Evolutionary conservation across 1,140 invertebrate species (phyloP).

Genomic region (Drosophila athabasca): DNA sequence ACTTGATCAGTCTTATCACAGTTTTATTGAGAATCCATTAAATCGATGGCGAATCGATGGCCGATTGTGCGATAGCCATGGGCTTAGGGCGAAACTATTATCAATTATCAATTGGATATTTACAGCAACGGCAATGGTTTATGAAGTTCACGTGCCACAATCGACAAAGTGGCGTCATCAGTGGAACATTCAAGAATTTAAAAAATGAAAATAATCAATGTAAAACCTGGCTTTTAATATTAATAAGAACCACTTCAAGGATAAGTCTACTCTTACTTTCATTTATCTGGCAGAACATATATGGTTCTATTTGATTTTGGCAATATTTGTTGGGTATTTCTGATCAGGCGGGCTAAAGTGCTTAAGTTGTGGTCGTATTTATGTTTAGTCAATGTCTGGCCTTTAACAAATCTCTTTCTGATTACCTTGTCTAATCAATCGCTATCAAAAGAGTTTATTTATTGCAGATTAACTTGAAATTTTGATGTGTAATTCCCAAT

Average conservation of each 20-base stretch:
- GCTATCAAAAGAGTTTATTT: neutral
- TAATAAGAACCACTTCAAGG: too few relatives aligned
- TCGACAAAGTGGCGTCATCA: too few relatives aligned
- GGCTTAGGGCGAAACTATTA: conserved; percentile 10
- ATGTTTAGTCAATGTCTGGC: neutral
- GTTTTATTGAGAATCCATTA: conserved; percentile 20
- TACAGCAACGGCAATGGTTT: conserved; percentile 16
- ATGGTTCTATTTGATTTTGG: too few relatives aligned
- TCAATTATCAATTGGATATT: conserved; percentile 32
- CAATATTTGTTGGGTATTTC: too few relatives aligned
- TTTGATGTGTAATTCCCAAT: conserved; percentile 9
- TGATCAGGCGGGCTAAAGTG: too few relatives aligned
- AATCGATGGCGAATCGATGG: conserved; percentile 24
- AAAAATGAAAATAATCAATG: neutral
- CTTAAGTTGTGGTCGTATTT: too few relatives aligned
- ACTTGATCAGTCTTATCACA: conserved; percentile 38
- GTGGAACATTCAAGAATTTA: too few relatives aligned
- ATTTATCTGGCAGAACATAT: too few relatives aligned
- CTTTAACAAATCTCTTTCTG: neutral
- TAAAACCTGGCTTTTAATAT: neutral
- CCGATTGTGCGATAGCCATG: neutral
- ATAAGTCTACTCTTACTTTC: too few relatives aligned
- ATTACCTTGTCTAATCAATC: conserved; percentile 8
- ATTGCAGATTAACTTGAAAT: neutral
- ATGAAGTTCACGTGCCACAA: conserved; percentile 29